phyloP scores from a whole-genome alignment of 2,113 vertebrate genomes.

The Rhinopithecus roxellana region DNA sequence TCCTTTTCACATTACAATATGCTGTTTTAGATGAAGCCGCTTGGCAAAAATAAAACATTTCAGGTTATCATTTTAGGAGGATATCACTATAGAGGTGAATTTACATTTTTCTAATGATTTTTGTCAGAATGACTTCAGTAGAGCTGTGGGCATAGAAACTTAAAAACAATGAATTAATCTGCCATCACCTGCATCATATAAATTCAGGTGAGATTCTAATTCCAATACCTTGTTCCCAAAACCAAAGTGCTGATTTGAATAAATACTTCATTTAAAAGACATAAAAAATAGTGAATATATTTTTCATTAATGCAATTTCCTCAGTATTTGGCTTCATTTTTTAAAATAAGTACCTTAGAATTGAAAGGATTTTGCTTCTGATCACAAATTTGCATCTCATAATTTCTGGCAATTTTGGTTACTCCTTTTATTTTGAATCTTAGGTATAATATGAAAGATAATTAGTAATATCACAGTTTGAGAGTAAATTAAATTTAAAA shows the following conservation, averaged over 20 bases:
- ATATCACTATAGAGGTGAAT: neutral
- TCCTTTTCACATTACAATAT: neutral
- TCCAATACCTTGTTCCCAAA: neutral
- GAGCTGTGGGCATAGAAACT: neutral
- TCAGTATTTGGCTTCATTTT: neutral
- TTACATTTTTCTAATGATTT: slow-evolving; percentile 1
- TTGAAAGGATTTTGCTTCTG: neutral
- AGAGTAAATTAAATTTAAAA: neutral
- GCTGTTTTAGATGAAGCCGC: neutral
- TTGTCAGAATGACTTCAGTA: neutral
- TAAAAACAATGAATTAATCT: neutral
- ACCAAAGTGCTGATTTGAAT: neutral
- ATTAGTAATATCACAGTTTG: neutral
- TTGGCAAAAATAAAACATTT: neutral
- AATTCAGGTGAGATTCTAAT: neutral
- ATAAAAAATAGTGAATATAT: neutral
- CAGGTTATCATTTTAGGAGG: neutral
- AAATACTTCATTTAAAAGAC: neutral
- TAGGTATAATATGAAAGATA: neutral
- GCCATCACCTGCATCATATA: neutral
- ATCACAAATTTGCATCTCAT: neutral
- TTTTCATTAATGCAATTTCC: neutral
- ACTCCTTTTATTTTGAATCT: neutral
- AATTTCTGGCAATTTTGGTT: neutral
- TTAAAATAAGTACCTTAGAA: neutral